Base-by-base conservation (phyloP, 1,140 invertebrate species). In the Sipha flava region DNA sequence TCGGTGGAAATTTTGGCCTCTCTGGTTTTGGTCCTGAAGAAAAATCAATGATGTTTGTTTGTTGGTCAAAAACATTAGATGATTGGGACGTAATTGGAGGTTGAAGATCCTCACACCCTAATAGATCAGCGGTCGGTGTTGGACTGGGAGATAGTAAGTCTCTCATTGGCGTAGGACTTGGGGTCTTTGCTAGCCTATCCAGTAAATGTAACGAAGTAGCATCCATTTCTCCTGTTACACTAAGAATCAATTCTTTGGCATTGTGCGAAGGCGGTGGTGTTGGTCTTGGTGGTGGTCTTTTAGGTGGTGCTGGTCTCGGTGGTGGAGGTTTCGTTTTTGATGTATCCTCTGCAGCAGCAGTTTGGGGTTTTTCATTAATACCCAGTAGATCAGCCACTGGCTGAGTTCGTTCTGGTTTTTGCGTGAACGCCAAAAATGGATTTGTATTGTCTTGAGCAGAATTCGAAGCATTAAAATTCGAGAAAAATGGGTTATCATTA, bases 221-320 rank as follows among this genome's bases (percentile, higher is more conserved):
- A 84, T 95, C 93, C 92, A 96, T 91, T 57, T 93, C 93, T 6
- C 92, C 94, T 29, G 94, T 95, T 0, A 96, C 93, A 16, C 92
- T 93, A 64, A 93, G 88, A 31, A 95, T 91, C 2, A 96, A 86
- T 84, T 95, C 92, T 88, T 95, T 92, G 0, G 94, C 95, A 84
- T 93, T 91, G 66, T 88, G 88, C 66, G 91, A 90, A 43, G 88
- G 86, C n/a, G 88, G 86, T 21, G 88, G 87, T 23, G 86, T 84
- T 31, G 89, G 88, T 23, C 73, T 77, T 7, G 88, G 88, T 54
- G 79, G 87, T 82, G 29, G 87, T 85, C 80, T 85, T 86, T 43
- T 86, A 81, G 5, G 87, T 12, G 70, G 80, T 52, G 26, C 62
- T 6, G 49, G 70, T 85, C 0, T 59, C 12, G 70, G 72, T 26